These are phyloP conservation scores for Campoletis sonorensis DNA, from an alignment of 1,140 invertebrate species.

Conservation along the genomic window DNA sequence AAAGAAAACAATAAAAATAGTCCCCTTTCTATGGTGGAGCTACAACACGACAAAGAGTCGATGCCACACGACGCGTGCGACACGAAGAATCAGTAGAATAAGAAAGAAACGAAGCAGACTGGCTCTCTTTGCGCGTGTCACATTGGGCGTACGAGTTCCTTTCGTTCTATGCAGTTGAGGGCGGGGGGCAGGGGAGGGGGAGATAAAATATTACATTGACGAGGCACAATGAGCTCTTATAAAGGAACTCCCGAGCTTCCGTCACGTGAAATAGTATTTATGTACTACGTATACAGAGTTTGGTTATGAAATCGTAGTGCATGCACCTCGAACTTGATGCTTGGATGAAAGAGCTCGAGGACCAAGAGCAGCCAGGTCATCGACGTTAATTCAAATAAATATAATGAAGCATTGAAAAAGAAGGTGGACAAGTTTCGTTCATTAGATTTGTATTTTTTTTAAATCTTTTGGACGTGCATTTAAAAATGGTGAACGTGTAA, in stretches of 20 bases:
- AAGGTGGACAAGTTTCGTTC: background rate
- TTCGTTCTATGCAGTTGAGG: background rate
- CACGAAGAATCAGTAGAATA: slow-evolving; percentile 13
- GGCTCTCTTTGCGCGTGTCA: background rate
- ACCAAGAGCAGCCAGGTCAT: background rate
- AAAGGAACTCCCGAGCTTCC: background rate
- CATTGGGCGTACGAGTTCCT: background rate
- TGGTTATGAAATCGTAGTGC: background rate
- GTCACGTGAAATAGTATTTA: slow-evolving; percentile 5
- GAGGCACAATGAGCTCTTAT: slow-evolving; percentile 12
- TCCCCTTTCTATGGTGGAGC: background rate
- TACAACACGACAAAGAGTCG: background rate
- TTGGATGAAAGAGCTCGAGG: background rate
- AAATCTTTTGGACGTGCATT: too few relatives aligned
- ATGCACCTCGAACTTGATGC: background rate
- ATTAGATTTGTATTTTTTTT: background rate
- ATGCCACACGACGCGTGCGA: slow-evolving; percentile 2
- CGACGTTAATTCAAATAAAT: background rate
- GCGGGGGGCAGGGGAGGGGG: too few relatives aligned
- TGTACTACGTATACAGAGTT: slow-evolving; percentile 2
- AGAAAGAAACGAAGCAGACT: slow-evolving; percentile 24
- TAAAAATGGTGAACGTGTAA: background rate
- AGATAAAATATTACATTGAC: slow-evolving; percentile 36
- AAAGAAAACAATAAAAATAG: background rate
- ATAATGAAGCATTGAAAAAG: background rate